Evolutionary conservation across 64 coral and sea anemone genomes (phyloP).

Genomic region (Actinia tenebrosa): DNA sequence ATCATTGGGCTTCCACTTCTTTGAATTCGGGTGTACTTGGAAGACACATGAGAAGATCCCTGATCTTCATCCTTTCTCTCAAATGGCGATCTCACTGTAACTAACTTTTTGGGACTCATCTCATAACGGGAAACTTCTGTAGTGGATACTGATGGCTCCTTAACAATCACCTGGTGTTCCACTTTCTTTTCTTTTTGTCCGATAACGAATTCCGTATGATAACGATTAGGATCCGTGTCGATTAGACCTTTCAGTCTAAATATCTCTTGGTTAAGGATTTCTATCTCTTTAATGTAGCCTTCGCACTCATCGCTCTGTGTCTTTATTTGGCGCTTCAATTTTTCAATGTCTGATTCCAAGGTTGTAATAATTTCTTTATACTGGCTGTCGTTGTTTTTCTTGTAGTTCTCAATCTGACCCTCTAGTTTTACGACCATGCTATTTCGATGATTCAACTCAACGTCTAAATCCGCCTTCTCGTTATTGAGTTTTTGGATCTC

Average conservation of each 20-base stretch:
- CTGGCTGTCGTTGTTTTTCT: conserved; percentile 57
- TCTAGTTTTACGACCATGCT: conserved; percentile 57
- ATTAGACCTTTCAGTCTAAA: conserved; percentile 48
- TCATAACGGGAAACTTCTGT: conserved; percentile 33
- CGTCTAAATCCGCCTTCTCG: conserved; percentile 73
- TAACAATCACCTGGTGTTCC: conserved; percentile 24
- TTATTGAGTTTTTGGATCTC: conserved; percentile 87
- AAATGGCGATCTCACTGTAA: conserved; percentile 47
- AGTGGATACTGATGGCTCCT: conserved; percentile 1
- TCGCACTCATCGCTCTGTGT: conserved; percentile 63
- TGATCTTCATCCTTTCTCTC: not conserved
- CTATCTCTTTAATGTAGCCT: conserved; percentile 88
- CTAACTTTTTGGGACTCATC: conserved; percentile 58
- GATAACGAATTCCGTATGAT: conserved; percentile 43
- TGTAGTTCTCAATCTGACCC: conserved; percentile 58
- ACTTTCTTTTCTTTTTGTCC: conserved; percentile 35
- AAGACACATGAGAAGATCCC: not conserved
- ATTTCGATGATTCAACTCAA: conserved; percentile 79
- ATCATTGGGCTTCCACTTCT: conserved; percentile 42
- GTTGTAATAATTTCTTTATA: conserved; percentile 47
- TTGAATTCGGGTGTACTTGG: conserved; percentile 50
- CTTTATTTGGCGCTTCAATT: conserved; percentile 51
- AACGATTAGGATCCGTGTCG: conserved; percentile 36
- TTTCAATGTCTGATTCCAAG: conserved; percentile 67
- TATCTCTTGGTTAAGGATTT: conserved; percentile 78